These are phyloP conservation scores for Nautilus pompilius DNA, from an alignment of 1,140 invertebrate genomes.

Conservation along the genomic window DNA sequence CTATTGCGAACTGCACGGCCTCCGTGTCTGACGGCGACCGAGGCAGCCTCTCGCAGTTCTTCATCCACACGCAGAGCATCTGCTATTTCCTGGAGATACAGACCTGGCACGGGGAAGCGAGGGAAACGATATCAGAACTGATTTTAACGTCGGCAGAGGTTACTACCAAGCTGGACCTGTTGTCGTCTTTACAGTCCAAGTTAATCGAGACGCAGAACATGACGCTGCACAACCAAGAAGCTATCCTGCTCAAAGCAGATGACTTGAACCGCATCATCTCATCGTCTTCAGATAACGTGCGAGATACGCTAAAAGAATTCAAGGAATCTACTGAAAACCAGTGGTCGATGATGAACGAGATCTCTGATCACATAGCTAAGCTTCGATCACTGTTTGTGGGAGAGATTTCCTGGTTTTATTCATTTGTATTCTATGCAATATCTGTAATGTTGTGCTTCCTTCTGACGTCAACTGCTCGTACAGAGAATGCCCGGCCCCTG, in stretches of 20 bases:
- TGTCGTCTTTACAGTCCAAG: constrained; percentile 47
- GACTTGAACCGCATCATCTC: constrained; percentile 54
- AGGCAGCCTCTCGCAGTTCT: constrained; percentile 66
- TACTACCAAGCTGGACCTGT: constrained; percentile 57
- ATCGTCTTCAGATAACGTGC: constrained; percentile 55
- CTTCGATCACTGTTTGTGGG: constrained; percentile 60
- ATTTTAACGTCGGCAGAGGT: constrained; percentile 56
- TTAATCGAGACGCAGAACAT: constrained; percentile 59
- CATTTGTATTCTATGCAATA: constrained; percentile 60
- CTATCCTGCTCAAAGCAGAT: constrained; percentile 58
- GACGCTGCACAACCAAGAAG: constrained; percentile 61
- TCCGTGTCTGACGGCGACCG: constrained; percentile 63
- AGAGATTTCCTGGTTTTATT: constrained; percentile 63
- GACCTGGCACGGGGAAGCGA: constrained; percentile 66
- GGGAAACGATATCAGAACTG: constrained; percentile 59
- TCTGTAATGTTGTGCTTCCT: constrained; percentile 59
- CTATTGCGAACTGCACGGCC: constrained; percentile 59
- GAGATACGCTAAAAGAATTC: constrained; percentile 59
- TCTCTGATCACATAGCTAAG: constrained; percentile 60
- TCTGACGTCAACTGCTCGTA: constrained; percentile 59
- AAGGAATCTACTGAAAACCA: constrained; percentile 60
- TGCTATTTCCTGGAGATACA: constrained; percentile 68
- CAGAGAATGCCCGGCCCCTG: constrained; percentile 57
- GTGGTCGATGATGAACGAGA: constrained; percentile 58
- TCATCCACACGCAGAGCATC: constrained; percentile 68